These are phyloP conservation scores for Drosophila baimaii DNA, from an alignment of 1,140 invertebrate species.

Conservation along the genomic window DNA sequence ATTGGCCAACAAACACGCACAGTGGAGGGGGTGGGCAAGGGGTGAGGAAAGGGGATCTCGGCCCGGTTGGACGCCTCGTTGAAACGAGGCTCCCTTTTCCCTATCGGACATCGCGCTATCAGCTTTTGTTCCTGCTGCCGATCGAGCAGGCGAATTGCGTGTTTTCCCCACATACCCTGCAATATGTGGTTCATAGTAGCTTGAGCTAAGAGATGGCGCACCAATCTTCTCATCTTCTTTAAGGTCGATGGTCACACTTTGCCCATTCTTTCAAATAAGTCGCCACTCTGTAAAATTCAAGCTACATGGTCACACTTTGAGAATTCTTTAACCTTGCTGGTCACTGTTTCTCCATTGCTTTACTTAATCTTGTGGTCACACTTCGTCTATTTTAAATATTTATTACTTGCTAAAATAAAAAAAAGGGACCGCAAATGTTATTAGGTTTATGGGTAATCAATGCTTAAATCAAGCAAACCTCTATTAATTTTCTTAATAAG, in stretches of 20 bases:
- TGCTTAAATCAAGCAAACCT: no score
- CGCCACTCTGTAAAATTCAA: no score
- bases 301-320: no score
- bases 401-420: not conserved
- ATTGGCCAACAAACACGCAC: constrained; percentile 56
- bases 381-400: not conserved
- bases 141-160: constrained; percentile 32
- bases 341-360: not conserved
- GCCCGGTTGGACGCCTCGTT: constrained; percentile 41
- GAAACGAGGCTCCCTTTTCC: constrained; percentile 24
- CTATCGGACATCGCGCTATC: constrained; percentile 41
- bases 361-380: not conserved
- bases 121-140: constrained; percentile 31
- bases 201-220: not conserved
- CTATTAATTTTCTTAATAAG: no score
- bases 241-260: not conserved
- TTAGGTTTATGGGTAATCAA: no score
- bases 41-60: constrained; percentile 10
- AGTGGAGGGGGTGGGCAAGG: not conserved
- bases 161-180: constrained; percentile 16
- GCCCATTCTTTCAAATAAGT: no score
- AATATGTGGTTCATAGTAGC: not conserved
- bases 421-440: no score
- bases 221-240: not conserved
- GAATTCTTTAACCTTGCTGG: no score